Conservation (phyloP, 92 coral and sea anemone genomes). For the Porites lobata region DNA sequence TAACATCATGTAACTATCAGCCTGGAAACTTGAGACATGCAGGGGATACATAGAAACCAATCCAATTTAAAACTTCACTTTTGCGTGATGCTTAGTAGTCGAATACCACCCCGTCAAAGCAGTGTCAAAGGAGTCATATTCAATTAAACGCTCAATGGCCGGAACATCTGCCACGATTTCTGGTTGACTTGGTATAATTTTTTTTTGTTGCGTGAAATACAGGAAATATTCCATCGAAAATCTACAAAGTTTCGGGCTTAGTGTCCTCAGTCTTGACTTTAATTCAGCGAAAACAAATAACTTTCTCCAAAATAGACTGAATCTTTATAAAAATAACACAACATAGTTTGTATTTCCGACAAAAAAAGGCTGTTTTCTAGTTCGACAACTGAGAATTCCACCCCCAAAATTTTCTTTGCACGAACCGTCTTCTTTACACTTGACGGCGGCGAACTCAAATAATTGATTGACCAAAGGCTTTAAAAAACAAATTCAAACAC, state of each 20-base stretch:
- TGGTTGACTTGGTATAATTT: background rate
- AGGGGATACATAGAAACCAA: background rate
- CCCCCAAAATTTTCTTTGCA: too few species aligned
- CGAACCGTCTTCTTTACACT: background rate
- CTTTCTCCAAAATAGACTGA: too few species aligned
- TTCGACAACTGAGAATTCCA: too few species aligned
- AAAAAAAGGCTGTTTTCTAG: too few species aligned
- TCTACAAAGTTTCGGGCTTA: background rate
- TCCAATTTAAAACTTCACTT: background rate
- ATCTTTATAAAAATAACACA: too few species aligned
- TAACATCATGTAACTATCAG: background rate
- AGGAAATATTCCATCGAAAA: background rate
- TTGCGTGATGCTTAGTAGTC: background rate
- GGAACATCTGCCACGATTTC: constrained; percentile 22
- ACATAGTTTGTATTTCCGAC: too few species aligned
- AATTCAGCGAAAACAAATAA: too few species aligned
- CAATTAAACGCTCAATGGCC: constrained; percentile 20
- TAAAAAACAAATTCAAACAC: constrained; percentile 29
- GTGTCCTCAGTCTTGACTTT: background rate
- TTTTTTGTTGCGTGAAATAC: background rate
- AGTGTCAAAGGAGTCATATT: constrained; percentile 25
- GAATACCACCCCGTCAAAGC: constrained; percentile 13
- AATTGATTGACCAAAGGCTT: background rate
- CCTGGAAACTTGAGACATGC: background rate
- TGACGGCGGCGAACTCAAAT: background rate